A percentile compares a stretch with the other conserved stretches of the same genome.
phyloP scores from a whole-genome alignment of 2,888 invertebrate genomes.

The Tenthredo scrophulariae region DNA sequence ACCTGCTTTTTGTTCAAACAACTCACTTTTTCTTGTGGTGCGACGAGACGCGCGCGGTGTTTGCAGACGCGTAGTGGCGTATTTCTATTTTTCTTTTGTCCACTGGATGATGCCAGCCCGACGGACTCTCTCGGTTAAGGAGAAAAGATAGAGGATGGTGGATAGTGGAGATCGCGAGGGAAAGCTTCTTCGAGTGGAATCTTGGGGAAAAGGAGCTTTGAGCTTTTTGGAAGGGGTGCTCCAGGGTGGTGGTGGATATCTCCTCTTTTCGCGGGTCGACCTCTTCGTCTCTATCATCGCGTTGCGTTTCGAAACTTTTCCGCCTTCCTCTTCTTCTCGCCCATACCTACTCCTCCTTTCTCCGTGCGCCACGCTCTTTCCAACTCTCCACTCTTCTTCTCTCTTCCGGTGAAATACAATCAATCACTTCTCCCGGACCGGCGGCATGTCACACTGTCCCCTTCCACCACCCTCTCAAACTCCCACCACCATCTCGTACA shows the following conservation, averaged over 20 bases:
- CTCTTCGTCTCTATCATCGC: conserved; percentile 73
- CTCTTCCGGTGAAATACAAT: conserved; percentile 78
- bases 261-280: conserved; percentile 70
- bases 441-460: conserved; percentile 75
- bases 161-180: conserved; percentile 10
- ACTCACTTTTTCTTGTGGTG: conserved; percentile 50
- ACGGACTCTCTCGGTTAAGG: conserved; percentile 41
- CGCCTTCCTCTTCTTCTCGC: conserved; percentile 55
- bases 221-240: conserved; percentile 52
- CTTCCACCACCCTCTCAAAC: conserved; percentile 70
- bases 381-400: conserved; percentile 62
- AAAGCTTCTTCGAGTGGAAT: conserved; percentile 46
- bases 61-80: conserved; percentile 56
- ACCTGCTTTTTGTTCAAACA: conserved; percentile 66
- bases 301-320: conserved; percentile 59
- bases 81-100: conserved; percentile 67
- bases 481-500: conserved; percentile 55
- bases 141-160: conserved; percentile 14
- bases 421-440: conserved; percentile 77
- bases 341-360: conserved; percentile 56
- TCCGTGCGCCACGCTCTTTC: conserved; percentile 58
- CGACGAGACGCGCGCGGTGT: background rate
- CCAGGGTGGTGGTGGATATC: conserved; percentile 63
- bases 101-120: conserved; percentile 52
- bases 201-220: background rate